These are phyloP conservation scores for Chaunax sp. DNA, from an alignment of 2,797 vertebrate species.

Conservation along the genomic window DNA sequence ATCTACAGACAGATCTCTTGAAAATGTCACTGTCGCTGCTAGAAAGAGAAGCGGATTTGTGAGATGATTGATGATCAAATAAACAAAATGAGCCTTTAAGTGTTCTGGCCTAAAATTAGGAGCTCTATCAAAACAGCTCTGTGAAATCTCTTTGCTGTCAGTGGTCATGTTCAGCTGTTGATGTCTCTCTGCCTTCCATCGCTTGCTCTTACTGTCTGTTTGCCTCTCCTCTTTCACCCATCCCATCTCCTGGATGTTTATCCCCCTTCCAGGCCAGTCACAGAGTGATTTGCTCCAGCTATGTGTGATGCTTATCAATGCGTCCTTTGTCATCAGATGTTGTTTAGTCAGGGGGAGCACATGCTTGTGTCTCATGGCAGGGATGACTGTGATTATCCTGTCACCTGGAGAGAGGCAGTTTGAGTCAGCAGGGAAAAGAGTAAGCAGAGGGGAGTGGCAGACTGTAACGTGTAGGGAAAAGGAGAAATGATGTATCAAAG, in stretches of 20 bases:
- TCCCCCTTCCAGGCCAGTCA: constrained; percentile 14
- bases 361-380: constrained; percentile 54
- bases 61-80: constrained; percentile 48
- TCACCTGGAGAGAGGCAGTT: constrained; percentile 27
- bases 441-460: constrained; percentile 21
- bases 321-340: constrained; percentile 54
- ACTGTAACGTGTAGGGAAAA: constrained; percentile 20
- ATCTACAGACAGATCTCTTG: background rate
- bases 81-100: constrained; percentile 53
- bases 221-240: constrained; percentile 40
- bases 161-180: constrained; percentile 79
- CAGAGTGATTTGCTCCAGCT: constrained; percentile 12
- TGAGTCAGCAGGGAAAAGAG: background rate
- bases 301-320: constrained; percentile 52
- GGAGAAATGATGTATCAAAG: constrained; percentile 42
- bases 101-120: constrained; percentile 68
- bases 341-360: constrained; percentile 49
- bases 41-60: constrained; percentile 19
- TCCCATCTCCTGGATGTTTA: constrained; percentile 9
- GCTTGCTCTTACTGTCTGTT: constrained; percentile 38
- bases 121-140: constrained; percentile 76
- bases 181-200: constrained; percentile 57
- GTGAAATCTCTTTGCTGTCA: constrained; percentile 63
- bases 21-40: constrained; percentile 13
- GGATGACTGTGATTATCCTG: constrained; percentile 50